Base-by-base conservation (phyloP, 2,888 invertebrate species). In the Nowickia ferox region DNA sequence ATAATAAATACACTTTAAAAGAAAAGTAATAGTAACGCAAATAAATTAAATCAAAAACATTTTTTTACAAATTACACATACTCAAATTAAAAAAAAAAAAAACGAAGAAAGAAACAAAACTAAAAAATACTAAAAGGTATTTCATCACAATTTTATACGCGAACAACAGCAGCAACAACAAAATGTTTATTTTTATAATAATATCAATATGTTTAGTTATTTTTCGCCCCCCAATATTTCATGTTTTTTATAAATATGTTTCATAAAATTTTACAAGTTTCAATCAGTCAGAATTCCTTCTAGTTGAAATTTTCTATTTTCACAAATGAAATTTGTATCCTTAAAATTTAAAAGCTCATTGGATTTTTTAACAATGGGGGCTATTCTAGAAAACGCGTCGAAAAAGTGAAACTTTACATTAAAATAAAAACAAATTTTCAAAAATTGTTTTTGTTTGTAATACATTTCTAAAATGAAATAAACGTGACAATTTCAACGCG, bases 11-110 rank as follows among this genome's bases (percentile, higher is more conserved):
- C 42, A 57, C 68, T 51, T 65, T 76, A 53, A 81, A 55, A 15
- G 22, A 15, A 30, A 59, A 69, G 4, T 59, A 76, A 68, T 53
- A 74, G 59, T 40, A 80, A 72, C 46, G n/a, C 63, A 59, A 81
- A 65, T 55, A 40, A 75, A 51, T 51, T 17, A 51, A 59, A 42
- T 22, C n/a, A 48, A 77, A 51, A 59, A 63, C 75, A 66, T 44
- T 80, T 71, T 77, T 82, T 69, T 75, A 84, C 84, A 79, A 76
- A 65, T 84, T 75, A 84, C 76, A 82, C 72, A 81, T 66, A 81
- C 8, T 66, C 77, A 68, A 74, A 69, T 71, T 15, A 59, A 61
- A 51, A 68, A 59, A 61, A 51, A 68, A 51, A n/a, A 69, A 30
- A 30, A 6, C 42, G 13, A 69, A 68, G 8, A 51, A 66, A 59